phyloP scores from a whole-genome alignment of 2,113 vertebrate species.

The Megaceryle maxima region DNA sequence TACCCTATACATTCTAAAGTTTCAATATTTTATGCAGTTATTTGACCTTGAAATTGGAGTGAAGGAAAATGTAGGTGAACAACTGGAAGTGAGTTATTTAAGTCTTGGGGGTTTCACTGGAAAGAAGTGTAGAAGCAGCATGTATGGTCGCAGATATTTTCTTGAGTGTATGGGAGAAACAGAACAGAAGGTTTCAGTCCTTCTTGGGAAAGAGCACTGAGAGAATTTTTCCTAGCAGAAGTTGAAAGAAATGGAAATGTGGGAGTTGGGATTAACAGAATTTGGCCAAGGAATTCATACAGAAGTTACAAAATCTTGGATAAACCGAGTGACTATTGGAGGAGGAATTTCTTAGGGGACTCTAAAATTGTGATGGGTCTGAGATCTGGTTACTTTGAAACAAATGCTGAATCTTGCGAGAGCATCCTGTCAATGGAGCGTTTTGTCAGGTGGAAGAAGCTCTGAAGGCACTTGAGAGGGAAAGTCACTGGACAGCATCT shows the following conservation, averaged over 20 bases:
- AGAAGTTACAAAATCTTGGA: neutral
- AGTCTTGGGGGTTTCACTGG: neutral
- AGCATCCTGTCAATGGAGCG: neutral
- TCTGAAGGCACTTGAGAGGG: neutral
- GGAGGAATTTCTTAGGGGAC: neutral
- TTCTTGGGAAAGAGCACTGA: neutral
- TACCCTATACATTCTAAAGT: neutral
- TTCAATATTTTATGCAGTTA: neutral
- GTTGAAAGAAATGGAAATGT: neutral
- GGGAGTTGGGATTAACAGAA: neutral
- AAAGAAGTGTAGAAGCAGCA: neutral
- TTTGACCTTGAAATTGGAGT: neutral
- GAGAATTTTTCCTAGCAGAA: neutral
- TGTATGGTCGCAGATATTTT: neutral
- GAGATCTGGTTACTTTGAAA: neutral
- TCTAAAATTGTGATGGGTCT: rapidly evolving
- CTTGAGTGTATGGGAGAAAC: neutral
- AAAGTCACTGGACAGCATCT: neutral
- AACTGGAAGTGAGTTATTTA: neutral
- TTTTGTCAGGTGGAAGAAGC: neutral
- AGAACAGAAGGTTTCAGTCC: neutral
- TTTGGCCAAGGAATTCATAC: neutral
- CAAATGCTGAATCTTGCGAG: neutral
- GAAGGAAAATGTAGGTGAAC: neutral
- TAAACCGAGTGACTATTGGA: neutral